Conservation (phyloP, 2,888 invertebrate species). For the Scaptomyza parva region DNA sequence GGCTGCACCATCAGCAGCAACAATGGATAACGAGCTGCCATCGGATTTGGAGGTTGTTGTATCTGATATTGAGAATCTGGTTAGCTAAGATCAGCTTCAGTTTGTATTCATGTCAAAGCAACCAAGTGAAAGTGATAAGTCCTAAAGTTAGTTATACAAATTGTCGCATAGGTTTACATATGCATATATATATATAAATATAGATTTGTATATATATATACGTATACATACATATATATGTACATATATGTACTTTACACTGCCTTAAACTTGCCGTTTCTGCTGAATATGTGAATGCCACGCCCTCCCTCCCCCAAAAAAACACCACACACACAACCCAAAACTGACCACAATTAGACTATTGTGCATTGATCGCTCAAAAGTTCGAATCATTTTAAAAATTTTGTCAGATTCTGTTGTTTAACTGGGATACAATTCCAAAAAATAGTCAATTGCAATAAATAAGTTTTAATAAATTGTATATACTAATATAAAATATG, state of each 20-base stretch:
- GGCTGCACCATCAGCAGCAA: slow-evolving; percentile 35
- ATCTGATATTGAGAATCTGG: slow-evolving; percentile 84
- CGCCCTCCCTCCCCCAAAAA: slow-evolving; percentile 51
- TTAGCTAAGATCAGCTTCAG: slow-evolving; percentile 80
- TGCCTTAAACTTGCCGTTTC: slow-evolving; percentile 81
- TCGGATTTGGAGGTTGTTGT: slow-evolving; percentile 84
- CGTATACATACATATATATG: slow-evolving; percentile 45
- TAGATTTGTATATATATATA: slow-evolving; percentile 62
- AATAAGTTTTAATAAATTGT: background rate
- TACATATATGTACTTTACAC: slow-evolving; percentile 73
- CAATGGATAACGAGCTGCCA: slow-evolving; percentile 75
- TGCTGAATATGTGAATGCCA: slow-evolving; percentile 79
- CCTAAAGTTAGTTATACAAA: slow-evolving; percentile 81
- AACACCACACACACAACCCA: slow-evolving; percentile 8
- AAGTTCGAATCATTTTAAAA: background rate
- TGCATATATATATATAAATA: slow-evolving; percentile 47
- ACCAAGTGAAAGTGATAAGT: slow-evolving; percentile 81
- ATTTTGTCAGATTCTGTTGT: background rate
- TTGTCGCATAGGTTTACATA: slow-evolving; percentile 75
- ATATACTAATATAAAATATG: background rate
- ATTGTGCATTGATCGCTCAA: background rate
- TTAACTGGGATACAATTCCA: background rate
- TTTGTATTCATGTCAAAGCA: slow-evolving; percentile 58
- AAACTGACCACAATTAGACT: slow-evolving; percentile 9
- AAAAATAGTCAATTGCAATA: background rate